Evolutionary conservation across 2,888 invertebrate species (phyloP).

Genomic region (Harpalus rufipes): DNA sequence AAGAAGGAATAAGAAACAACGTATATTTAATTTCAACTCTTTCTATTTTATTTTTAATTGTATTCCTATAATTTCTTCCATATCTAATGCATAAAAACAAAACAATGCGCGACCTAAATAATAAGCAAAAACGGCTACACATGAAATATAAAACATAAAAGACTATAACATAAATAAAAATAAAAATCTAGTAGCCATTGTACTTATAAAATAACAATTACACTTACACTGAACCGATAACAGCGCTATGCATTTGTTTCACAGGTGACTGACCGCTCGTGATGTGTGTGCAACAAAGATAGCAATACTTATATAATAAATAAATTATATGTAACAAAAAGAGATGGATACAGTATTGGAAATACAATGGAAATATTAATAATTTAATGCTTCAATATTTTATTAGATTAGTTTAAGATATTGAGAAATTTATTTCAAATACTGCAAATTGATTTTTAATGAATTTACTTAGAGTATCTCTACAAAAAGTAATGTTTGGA

Average conservation of each 20-base stretch:
- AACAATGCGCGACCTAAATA: slow-evolving; percentile 7
- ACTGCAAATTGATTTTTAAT: not conserved
- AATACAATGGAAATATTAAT: slow-evolving; percentile 2
- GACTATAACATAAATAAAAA: not conserved
- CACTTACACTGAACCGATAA: not conserved
- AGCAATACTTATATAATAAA: not conserved
- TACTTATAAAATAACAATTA: slow-evolving; percentile 29
- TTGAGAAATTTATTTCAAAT: not conserved
- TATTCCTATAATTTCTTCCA: not conserved
- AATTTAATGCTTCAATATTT: not conserved
- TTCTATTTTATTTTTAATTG: not conserved
- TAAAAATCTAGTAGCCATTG: slow-evolving; percentile 6
- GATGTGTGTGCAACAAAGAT: not conserved
- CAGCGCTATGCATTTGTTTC: not conserved
- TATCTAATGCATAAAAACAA: not conserved
- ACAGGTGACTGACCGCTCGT: slow-evolving; percentile 25
- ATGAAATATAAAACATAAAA: slow-evolving; percentile 2
- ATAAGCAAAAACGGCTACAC: slow-evolving; percentile 4
- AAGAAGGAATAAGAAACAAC: too few relatives aligned
- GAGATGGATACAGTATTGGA: not conserved
- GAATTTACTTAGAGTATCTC: too few relatives aligned
- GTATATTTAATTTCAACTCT: not conserved
- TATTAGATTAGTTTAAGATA: not conserved
- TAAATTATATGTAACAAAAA: not conserved
- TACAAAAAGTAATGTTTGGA: too few relatives aligned